Conservation (phyloP, 1,140 invertebrate species). For the Leptinotarsa undecemlineata region DNA sequence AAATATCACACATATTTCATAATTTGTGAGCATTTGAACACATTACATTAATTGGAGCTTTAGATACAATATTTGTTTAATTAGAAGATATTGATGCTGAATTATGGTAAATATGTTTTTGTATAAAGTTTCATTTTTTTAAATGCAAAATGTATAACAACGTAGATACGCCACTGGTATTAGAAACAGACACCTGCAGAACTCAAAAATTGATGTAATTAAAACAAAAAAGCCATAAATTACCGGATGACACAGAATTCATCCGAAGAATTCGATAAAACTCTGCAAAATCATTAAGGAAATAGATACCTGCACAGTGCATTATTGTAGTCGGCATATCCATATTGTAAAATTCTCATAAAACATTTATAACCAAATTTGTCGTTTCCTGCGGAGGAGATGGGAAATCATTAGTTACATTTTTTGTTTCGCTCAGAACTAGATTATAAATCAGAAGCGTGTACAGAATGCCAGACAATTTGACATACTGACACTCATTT, state of each 20-base stretch:
- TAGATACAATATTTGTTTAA: too few relatives aligned
- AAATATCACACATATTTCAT: too few relatives aligned
- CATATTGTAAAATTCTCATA: conserved; percentile 1
- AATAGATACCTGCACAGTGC: neutral
- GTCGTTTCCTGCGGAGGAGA: conserved; percentile 4
- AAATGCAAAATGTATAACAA: too few relatives aligned
- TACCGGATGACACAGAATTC: conserved; percentile 5
- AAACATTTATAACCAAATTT: conserved; percentile 6
- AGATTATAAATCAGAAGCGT: conserved; percentile 15
- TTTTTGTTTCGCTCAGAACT: conserved; percentile 9
- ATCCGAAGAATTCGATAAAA: neutral
- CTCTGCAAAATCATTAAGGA: conserved; percentile 2
- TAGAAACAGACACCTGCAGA: neutral
- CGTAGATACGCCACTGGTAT: neutral
- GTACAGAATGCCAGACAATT: conserved; percentile 15
- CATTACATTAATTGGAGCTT: too few relatives aligned
- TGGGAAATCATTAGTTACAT: conserved; percentile 2
- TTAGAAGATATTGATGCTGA: too few relatives aligned
- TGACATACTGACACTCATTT: conserved; percentile 19
- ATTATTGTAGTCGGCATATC: neutral
- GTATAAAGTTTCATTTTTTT: too few relatives aligned
- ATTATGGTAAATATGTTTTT: too few relatives aligned
- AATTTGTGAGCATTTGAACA: too few relatives aligned
- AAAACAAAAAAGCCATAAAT: neutral
- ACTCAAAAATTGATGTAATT: neutral